These are phyloP conservation scores for Sarcophaga variegata DNA, from an alignment of 2,888 invertebrate genomes.

Conservation along the genomic window DNA sequence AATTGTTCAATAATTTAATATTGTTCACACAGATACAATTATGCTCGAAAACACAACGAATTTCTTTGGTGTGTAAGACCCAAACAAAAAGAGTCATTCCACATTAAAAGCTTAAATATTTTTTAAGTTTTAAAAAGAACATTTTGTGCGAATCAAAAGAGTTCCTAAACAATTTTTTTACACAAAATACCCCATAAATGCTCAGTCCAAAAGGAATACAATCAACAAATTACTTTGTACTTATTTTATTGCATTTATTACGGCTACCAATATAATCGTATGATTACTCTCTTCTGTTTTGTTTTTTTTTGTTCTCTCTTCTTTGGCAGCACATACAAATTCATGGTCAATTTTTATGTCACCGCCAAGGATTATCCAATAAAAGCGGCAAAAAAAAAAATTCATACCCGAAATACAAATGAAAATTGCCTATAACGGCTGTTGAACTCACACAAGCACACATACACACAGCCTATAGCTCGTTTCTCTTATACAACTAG, in stretches of 20 bases:
- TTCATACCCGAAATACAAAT: not conserved
- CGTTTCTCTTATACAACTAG: no score
- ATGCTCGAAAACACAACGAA: no score
- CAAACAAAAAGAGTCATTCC: no score
- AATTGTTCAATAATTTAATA: not conserved
- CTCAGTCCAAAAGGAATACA: not conserved
- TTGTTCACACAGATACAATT: no score
- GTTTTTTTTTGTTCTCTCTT: not conserved
- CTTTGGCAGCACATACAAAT: not conserved
- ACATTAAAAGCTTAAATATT: no score
- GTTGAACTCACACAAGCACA: no score
- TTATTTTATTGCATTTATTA: not conserved
- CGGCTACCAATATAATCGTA: not conserved
- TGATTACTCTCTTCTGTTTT: not conserved
- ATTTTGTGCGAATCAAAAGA: no score
- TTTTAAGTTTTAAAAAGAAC: no score
- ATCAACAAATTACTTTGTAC: not conserved
- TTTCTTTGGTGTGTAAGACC: no score
- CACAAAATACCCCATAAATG: no score
- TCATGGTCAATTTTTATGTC: constrained; percentile 23
- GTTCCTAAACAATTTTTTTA: no score
- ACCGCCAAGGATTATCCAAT: constrained; percentile 3
- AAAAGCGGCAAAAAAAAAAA: not conserved
- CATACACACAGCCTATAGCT: no score
- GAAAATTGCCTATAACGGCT: not conserved